phyloP scores from a whole-genome alignment of 2,888 invertebrate genomes.

The Allophyes oxyacanthae region DNA sequence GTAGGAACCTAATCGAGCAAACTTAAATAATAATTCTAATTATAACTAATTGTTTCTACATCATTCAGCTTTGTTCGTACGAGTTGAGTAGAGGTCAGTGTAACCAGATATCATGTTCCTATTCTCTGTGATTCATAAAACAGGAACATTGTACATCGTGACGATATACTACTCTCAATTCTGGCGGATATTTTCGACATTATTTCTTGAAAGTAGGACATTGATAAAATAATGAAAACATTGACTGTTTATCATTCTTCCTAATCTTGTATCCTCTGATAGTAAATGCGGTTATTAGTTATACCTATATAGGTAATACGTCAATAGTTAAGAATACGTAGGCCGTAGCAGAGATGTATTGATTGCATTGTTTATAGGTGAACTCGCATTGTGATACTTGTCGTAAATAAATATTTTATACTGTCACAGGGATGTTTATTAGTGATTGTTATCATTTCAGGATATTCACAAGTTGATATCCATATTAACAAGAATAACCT shows the following conservation, averaged over 20 bases:
- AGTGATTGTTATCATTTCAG: slow-evolving; percentile 13
- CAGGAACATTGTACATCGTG: slow-evolving; percentile 19
- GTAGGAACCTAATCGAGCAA: no score
- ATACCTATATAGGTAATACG: background rate
- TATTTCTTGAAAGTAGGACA: slow-evolving; percentile 51
- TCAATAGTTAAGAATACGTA: background rate
- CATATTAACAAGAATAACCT: slow-evolving; percentile 6
- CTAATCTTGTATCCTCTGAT: slow-evolving; percentile 36
- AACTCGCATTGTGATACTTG: background rate
- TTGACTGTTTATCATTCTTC: slow-evolving; percentile 53
- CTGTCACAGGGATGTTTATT: slow-evolving; percentile 9
- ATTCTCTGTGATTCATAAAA: slow-evolving; percentile 35
- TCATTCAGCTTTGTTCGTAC: slow-evolving; percentile 33
- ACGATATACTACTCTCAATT: slow-evolving; percentile 19
- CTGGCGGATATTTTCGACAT: slow-evolving; percentile 12
- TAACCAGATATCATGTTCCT: slow-evolving; percentile 38
- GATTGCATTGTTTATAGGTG: background rate
- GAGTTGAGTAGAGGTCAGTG: slow-evolving; percentile 42
- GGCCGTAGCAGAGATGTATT: background rate
- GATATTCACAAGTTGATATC: slow-evolving; percentile 1
- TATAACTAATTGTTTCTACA: slow-evolving; percentile 8
- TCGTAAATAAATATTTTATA: background rate
- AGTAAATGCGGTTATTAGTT: slow-evolving; percentile 4
- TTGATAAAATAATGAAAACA: slow-evolving; percentile 49
- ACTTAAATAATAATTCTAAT: no score